Percentiles rank a stretch among this genome's conserved stretches.
Evolutionary conservation across 2,797 vertebrate species (phyloP).

Genomic region (Enteromius fasciolatus): DNA sequence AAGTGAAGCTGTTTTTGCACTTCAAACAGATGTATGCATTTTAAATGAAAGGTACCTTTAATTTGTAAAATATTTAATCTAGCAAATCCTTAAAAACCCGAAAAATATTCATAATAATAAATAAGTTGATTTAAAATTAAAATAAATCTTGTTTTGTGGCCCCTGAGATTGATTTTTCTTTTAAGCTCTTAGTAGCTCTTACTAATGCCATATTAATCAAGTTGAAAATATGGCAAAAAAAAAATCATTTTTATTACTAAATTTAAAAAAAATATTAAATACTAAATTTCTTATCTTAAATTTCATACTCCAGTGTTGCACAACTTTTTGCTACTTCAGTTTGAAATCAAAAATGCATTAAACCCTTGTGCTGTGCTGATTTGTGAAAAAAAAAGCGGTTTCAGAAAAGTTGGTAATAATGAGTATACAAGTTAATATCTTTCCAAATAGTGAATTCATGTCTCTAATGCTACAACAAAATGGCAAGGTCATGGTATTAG

Average conservation of each 20-base stretch:
- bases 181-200: background rate
- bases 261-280: background rate
- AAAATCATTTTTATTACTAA: too few species aligned
- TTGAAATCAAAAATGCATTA: background rate
- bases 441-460: background rate
- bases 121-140: background rate
- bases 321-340: background rate
- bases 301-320: background rate
- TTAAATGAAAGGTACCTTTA: background rate
- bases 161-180: background rate
- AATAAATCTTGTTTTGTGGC: background rate
- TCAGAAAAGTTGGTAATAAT: background rate
- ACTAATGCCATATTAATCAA: background rate
- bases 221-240: background rate
- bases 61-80: background rate
- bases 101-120: background rate
- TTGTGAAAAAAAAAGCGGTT: background rate
- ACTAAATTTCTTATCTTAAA: background rate
- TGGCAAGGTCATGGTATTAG: slow-evolving; percentile 22
- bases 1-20: background rate
- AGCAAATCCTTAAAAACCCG: background rate
- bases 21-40: background rate
- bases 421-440: slow-evolving; percentile 13
- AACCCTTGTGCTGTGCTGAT: background rate
- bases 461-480: slow-evolving; percentile 11